Evolutionary conservation across 2,888 invertebrate genomes (phyloP), one percentile per base, ranked within the genome.

Genomic region (Myopa tessellatipennis): DNA sequence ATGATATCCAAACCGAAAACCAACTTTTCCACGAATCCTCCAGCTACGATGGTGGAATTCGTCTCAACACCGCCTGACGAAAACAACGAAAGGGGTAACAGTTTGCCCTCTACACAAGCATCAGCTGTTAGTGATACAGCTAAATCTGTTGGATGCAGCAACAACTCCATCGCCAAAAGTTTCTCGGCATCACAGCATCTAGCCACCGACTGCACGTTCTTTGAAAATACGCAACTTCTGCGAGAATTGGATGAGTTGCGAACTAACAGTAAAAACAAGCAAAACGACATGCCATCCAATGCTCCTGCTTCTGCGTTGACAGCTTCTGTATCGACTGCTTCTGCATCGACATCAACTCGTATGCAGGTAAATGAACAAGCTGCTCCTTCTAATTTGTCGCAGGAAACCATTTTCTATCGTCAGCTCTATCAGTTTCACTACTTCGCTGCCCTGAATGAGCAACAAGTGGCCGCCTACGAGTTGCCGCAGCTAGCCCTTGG

Each of bases 191-290:
- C 81, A 0, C 81, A 80, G 45, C 79, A 79, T 68, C 69, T 81
- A n/a, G 76, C 76, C n/a, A 79, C 58, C 36, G 79, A 81, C 68
- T 80, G 78, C 58, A 80, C 80, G 3, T 61, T 81, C n/a, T 81
- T 81, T n/a, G 70, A 81, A 34, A 80, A 78, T 36, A 58, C 78
- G 0, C 74, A 78, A 4, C 61, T 81, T 10, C 55, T 81, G 36
- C 65, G 75, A 34, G 67, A 78, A 12, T 60, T 61, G 10, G 78
- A 79, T 55, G 36, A 67, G 12, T 5, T 67, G 3, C 55, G 52
- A 6, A 4, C 34, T 52, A 65, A 50, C 55, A 36, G 7, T 34
- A 71, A 38, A 60, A 18, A 36, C 36, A 12, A 36, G 52, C 34
- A 26, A 18, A 58, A 14, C 52, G 50, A 16, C 26, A 36, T 38